phyloP scores from a whole-genome alignment of 2,113 vertebrate species.

The Cyrtonyx montezumae region DNA sequence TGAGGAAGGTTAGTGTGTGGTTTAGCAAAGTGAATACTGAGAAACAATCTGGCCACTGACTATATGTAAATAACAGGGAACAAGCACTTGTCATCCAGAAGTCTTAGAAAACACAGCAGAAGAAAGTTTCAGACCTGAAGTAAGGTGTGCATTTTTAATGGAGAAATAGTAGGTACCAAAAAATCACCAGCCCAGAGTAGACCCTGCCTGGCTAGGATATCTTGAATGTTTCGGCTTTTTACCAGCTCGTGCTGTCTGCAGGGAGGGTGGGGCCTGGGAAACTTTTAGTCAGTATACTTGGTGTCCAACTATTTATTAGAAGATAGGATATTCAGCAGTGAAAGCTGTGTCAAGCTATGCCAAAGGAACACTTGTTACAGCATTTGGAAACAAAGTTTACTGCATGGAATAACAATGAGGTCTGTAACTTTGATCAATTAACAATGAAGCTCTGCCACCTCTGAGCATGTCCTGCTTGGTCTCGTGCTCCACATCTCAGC shows the following conservation, averaged over 20 bases:
- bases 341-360: neutral
- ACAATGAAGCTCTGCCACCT: neutral
- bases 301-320: neutral
- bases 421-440: neutral
- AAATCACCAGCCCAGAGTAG: neutral
- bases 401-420: neutral
- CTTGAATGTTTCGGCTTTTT: neutral
- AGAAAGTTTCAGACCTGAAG: neutral
- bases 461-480: neutral
- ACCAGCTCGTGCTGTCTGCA: neutral
- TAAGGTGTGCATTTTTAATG: neutral
- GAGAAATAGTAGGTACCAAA: neutral
- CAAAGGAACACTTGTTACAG: neutral
- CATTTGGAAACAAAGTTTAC: neutral
- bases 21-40: neutral
- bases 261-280: neutral
- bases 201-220: neutral
- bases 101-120: neutral
- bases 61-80: neutral
- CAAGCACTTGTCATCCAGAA: neutral
- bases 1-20: neutral
- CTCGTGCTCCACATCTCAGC: neutral
- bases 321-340: neutral
- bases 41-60: neutral
- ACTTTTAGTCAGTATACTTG: neutral